A percentile compares a stretch with the other conserved stretches of the same genome.
phyloP scores from a whole-genome alignment of 2,888 invertebrate genomes.

The Drosophila affinis region DNA sequence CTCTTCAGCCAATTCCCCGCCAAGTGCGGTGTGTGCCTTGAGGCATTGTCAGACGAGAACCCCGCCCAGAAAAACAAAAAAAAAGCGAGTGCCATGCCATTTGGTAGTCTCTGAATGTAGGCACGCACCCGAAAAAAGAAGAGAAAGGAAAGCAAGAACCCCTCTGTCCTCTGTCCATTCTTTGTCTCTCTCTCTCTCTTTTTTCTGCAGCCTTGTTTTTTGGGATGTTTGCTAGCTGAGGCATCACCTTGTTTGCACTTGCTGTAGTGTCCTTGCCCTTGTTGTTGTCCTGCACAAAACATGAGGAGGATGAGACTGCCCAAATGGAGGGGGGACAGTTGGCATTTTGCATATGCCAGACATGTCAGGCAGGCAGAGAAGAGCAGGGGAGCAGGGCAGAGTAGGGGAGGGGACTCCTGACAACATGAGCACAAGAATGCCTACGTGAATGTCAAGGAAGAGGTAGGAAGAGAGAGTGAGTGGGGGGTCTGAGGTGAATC shows the following conservation, averaged over 20 bases:
- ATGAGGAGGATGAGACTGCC: constrained; percentile 2
- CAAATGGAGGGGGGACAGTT: constrained; percentile 37
- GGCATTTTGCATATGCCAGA: constrained; percentile 69
- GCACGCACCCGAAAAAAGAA: constrained; percentile 40
- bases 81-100: constrained; percentile 55
- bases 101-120: constrained; percentile 50
- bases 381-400: background rate
- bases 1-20: constrained; percentile 40
- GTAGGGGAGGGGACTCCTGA: constrained; percentile 6
- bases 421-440: constrained; percentile 37
- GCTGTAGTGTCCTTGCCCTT: constrained; percentile 66
- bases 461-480: background rate
- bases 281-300: constrained; percentile 44
- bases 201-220: constrained; percentile 28
- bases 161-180: constrained; percentile 18
- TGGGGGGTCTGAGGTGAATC: background rate
- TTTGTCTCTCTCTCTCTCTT: background rate
- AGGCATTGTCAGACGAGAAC: constrained; percentile 13
- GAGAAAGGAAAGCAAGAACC: constrained; percentile 34
- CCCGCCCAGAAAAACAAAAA: background rate
- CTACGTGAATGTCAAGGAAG: constrained; percentile 29
- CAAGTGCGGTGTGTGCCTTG: constrained; percentile 25
- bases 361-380: constrained; percentile 45
- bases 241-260: constrained; percentile 62
- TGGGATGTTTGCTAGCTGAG: constrained; percentile 40